phyloP scores from a whole-genome alignment of 2,888 invertebrate species.

The Aleiodes leptofemur region DNA sequence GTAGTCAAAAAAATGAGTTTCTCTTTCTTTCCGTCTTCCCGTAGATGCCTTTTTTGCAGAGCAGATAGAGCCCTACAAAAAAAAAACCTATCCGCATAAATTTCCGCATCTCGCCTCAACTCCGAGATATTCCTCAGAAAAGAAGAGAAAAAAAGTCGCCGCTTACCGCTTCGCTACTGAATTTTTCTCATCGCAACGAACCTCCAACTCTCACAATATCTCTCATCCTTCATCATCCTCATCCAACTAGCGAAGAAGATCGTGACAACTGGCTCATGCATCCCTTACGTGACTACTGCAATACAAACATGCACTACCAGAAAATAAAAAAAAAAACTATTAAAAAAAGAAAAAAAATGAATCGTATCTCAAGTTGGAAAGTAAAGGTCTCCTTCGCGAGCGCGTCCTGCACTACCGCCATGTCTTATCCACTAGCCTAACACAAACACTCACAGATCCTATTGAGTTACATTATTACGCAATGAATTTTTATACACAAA shows the following conservation, averaged over 20 bases:
- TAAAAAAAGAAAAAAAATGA: neutral
- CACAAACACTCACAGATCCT: neutral
- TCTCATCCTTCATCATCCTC: neutral
- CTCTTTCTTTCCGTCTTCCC: too few relatives aligned
- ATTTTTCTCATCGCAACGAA: too few relatives aligned
- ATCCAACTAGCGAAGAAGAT: conserved; percentile 9
- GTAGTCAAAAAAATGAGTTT: neutral
- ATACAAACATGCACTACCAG: neutral
- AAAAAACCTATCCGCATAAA: too few relatives aligned
- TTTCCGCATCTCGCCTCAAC: too few relatives aligned
- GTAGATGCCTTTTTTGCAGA: too few relatives aligned
- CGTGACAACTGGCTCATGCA: conserved; percentile 36
- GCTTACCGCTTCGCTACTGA: neutral
- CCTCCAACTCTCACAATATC: neutral
- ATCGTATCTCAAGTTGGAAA: conserved; percentile 41
- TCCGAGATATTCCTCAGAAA: neutral
- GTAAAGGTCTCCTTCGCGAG: conserved; percentile 43
- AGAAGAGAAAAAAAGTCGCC: neutral
- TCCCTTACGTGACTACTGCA: conserved; percentile 20
- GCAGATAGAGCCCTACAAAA: neutral
- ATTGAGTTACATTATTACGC: conserved; percentile 25
- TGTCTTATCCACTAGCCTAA: too few relatives aligned
- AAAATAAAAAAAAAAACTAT: neutral
- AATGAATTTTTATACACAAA: neutral
- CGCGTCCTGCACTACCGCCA: conserved; percentile 18